Conservation (phyloP, 2,797 vertebrate species). For the Muraenolepis orangiensis region DNA sequence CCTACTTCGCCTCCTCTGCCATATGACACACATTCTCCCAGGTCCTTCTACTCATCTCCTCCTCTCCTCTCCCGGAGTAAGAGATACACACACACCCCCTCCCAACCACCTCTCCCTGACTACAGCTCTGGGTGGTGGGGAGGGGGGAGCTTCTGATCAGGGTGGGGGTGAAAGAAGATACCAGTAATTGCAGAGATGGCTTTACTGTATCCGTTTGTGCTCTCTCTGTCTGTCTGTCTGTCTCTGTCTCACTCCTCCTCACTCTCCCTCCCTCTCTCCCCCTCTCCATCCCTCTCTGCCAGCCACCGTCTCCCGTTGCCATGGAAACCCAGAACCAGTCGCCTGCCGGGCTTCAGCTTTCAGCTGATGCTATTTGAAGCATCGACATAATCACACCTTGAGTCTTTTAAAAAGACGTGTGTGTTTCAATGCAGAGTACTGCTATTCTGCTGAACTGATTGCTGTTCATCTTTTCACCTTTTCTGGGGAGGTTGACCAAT, state of each 20-base stretch:
- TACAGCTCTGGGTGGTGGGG: neutral
- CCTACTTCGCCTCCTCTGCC: neutral
- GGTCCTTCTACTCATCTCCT: neutral
- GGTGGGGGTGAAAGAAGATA: constrained; percentile 7
- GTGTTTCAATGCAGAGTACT: constrained; percentile 4
- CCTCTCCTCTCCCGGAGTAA: neutral
- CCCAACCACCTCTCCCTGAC: neutral
- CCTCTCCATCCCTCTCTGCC: constrained; percentile 10
- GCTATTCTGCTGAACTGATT: constrained; percentile 11
- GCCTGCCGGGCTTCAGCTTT: constrained; percentile 45
- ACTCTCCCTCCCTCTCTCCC: neutral
- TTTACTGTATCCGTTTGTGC: constrained; percentile 6
- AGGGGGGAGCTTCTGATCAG: constrained; percentile 3
- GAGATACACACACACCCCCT: neutral
- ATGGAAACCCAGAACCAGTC: constrained; percentile 55
- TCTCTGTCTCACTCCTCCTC: neutral
- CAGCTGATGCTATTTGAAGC: constrained; percentile 54
- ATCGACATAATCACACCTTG: constrained; percentile 31
- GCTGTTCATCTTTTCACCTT: neutral
- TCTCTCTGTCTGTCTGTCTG: neutral
- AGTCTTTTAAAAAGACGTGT: constrained; percentile 18
- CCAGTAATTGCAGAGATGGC: constrained; percentile 10
- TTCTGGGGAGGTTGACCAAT: neutral
- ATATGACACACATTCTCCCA: constrained; percentile 1
- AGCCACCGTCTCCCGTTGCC: constrained; percentile 54